These are phyloP conservation scores for Buathra laborator DNA, from an alignment of 2,888 invertebrate genomes.

Conservation along the genomic window DNA sequence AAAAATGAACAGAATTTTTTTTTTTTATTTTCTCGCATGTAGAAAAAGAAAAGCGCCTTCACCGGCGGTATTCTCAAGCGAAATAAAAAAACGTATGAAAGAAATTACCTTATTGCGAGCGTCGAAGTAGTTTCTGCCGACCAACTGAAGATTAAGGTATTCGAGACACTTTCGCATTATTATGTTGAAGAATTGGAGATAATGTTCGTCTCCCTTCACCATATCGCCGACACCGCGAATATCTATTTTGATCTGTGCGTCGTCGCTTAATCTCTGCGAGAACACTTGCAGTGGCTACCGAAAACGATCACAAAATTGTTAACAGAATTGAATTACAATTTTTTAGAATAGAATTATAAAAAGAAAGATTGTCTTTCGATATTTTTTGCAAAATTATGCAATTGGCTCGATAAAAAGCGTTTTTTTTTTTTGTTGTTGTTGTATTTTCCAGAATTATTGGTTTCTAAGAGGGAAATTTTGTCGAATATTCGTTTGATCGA, in stretches of 20 bases:
- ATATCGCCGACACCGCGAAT: constrained; percentile 89
- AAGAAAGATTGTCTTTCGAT: no score
- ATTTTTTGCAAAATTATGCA: no score
- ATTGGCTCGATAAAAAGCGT: no score
- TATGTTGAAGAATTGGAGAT: constrained; percentile 92
- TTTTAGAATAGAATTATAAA: no score
- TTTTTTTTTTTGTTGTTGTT: background rate
- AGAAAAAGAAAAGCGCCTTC: background rate
- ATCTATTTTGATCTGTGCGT: constrained; percentile 87
- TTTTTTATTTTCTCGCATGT: no score
- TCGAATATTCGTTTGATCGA: background rate
- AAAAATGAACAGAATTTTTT: constrained; percentile 61
- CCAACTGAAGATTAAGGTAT: constrained; percentile 88
- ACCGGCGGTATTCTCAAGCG: background rate
- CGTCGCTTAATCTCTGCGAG: constrained; percentile 87
- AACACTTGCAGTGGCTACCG: constrained; percentile 87
- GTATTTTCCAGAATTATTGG: no score
- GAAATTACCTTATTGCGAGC: constrained; percentile 87
- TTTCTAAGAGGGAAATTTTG: background rate
- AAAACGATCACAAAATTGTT: background rate
- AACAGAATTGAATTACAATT: no score
- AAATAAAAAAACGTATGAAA: constrained; percentile 3
- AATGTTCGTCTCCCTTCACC: constrained; percentile 89
- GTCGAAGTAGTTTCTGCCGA: constrained; percentile 92
- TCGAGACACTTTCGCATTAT: constrained; percentile 90